Evolutionary conservation across 2,888 invertebrate species (phyloP), one percentile per base, ranked within the genome.

Genomic region (Drosophila prostipennis): DNA sequence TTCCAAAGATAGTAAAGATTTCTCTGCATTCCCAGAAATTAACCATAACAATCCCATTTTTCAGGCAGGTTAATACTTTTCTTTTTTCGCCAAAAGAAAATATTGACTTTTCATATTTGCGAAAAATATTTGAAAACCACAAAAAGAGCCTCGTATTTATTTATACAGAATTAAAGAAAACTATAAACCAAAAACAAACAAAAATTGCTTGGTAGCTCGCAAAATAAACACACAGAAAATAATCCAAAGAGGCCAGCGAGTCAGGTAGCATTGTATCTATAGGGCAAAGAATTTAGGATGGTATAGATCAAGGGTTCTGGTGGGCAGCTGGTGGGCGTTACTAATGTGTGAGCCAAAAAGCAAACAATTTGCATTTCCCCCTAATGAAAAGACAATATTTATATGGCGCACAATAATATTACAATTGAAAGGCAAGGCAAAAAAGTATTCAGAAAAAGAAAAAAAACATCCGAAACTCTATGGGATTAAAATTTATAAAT

Each of bases 311-410:
- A 19, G 37, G 53, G 39, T 3, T 49, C 45, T 63, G 58, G 48
- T 58, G 58, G 63, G 64, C 72, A 71, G 59, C 72, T 74, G 80
- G 76, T 74, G 82, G 82, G 82, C 85, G 82, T 72, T 43, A 46
- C 74, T 53, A 72, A 68, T 76, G 71, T 55, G 37, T 51, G 55
- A 55, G 73, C 59, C 63, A 69, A 64, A 69, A 52, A 46, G 56
- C 45, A 72, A 74, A 68, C 74, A 79, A 84, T 85, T 84, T 85
- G 81, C 81, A 81, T 84, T 82, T 54, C 43, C 11, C 23, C 39
- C 55, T 81, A 85, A 85, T 85, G 84, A 84, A 85, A 85, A 75
- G 64, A 78, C 51, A 85, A 85, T 86, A 85, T 85, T 85, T 81
- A 65, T 76, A 51, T 40, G 61, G 40, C 37, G 55, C 60, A 72